Percentiles rank a stretch among this genome's conserved stretches.
These are phyloP conservation scores for Myoxocephalus aenaeus DNA, from an alignment of 2,797 vertebrate genomes.

Conservation along the genomic window DNA sequence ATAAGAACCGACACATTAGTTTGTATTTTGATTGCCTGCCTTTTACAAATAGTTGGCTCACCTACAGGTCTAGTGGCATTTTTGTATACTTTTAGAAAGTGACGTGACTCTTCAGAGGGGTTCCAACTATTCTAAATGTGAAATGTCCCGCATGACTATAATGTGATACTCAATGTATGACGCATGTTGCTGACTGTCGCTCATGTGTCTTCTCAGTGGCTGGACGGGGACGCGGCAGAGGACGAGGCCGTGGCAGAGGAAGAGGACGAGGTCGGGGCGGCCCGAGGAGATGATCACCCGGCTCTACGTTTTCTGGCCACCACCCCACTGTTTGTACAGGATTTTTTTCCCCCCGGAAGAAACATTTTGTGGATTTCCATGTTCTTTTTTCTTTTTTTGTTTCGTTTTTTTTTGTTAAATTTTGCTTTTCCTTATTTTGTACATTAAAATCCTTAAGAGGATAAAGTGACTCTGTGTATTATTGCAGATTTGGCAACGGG, in stretches of 20 bases:
- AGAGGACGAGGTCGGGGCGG: slow-evolving; percentile 86
- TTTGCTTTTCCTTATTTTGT: slow-evolving; percentile 74
- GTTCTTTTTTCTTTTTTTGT: not conserved
- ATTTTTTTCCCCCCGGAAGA: slow-evolving; percentile 52
- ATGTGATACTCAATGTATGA: not conserved
- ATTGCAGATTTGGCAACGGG: slow-evolving; percentile 15
- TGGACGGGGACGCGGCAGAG: slow-evolving; percentile 85
- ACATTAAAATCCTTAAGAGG: slow-evolving; percentile 80
- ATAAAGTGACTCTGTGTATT: slow-evolving; percentile 43
- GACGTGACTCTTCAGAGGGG: not conserved
- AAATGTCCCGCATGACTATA: not conserved
- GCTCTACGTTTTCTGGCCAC: not conserved
- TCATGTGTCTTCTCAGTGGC: slow-evolving; percentile 75
- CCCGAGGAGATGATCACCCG: slow-evolving; percentile 83
- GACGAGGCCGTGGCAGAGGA: slow-evolving; percentile 85
- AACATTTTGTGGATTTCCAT: slow-evolving; percentile 65
- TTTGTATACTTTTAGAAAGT: not conserved
- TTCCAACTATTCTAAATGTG: not conserved
- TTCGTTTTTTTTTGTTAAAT: slow-evolving; percentile 30
- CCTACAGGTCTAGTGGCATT: not conserved
- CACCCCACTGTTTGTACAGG: slow-evolving; percentile 83
- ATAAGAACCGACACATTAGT: not conserved
- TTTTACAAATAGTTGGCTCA: not conserved
- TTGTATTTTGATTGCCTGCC: not conserved
- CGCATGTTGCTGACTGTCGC: not conserved